These are phyloP conservation scores for Pseudeuparius sepicola DNA, from an alignment of 2,888 invertebrate genomes.

Conservation along the genomic window DNA sequence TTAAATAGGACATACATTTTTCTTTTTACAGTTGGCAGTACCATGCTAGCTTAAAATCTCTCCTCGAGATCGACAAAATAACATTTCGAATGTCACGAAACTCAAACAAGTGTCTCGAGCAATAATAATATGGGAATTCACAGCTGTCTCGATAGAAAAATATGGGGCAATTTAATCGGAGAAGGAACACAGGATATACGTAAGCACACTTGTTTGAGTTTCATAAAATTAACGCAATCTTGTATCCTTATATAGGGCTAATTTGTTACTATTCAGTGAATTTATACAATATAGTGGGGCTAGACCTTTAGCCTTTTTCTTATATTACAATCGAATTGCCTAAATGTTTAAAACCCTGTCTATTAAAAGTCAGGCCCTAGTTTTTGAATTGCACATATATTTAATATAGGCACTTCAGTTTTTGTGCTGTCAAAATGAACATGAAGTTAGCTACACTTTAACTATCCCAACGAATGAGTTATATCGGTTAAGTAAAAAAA, in stretches of 20 bases:
- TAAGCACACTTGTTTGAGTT: slow-evolving; percentile 21
- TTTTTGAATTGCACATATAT: slow-evolving; percentile 38
- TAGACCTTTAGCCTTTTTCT: slow-evolving; percentile 29
- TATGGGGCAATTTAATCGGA: slow-evolving; percentile 5
- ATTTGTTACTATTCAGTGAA: slow-evolving; percentile 28
- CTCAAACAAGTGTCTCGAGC: slow-evolving; percentile 16
- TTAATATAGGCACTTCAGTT: slow-evolving; percentile 38
- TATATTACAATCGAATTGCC: slow-evolving; percentile 30
- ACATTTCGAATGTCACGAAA: slow-evolving; percentile 21
- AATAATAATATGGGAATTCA: too few relatives aligned
- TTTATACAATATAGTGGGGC: slow-evolving; percentile 36
- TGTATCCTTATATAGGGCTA: slow-evolving; percentile 31
- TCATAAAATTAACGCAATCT: slow-evolving; percentile 23
- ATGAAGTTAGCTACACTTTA: too few relatives aligned
- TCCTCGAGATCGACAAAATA: slow-evolving; percentile 32
- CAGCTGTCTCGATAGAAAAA: too few relatives aligned
- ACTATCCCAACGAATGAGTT: too few relatives aligned
- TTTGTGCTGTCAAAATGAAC: slow-evolving; percentile 22
- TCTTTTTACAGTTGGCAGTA: slow-evolving; percentile 43
- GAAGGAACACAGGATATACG: slow-evolving; percentile 8
- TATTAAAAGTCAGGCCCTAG: slow-evolving; percentile 40
- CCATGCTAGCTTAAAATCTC: slow-evolving; percentile 40
- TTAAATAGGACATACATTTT: slow-evolving; percentile 38
- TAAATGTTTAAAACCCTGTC: slow-evolving; percentile 34
- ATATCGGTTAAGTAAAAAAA: too few relatives aligned